These are phyloP conservation scores for Alosa sapidissima DNA, from an alignment of 2,797 vertebrate species.

Conservation along the genomic window DNA sequence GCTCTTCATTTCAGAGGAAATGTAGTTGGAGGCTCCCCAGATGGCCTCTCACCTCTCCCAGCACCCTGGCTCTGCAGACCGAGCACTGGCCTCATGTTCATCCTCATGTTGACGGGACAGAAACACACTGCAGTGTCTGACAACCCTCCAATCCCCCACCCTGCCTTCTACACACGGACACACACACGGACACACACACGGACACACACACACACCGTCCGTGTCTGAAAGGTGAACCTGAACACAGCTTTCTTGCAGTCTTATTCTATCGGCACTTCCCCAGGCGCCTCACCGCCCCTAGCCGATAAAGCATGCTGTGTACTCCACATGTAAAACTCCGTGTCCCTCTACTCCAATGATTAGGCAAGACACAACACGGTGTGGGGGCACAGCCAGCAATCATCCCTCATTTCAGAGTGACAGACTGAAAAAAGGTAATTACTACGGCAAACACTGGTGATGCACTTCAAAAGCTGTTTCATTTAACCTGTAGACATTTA, in stretches of 20 bases:
- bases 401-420: neutral
- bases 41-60: constrained; percentile 16
- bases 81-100: constrained; percentile 17
- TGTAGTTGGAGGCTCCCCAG: constrained; percentile 8
- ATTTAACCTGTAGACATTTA: neutral
- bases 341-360: neutral
- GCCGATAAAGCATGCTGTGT: neutral
- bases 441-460: neutral
- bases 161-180: neutral
- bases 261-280: neutral
- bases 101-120: constrained; percentile 3
- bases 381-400: neutral
- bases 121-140: neutral
- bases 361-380: neutral
- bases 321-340: neutral
- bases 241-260: neutral
- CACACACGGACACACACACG: too few species aligned
- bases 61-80: neutral
- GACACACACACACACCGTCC: neutral
- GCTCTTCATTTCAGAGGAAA: constrained; percentile 14
- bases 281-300: neutral
- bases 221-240: neutral
- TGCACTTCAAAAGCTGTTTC: neutral
- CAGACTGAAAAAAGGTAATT: neutral
- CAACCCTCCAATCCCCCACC: neutral